phyloP scores from a whole-genome alignment of 2,888 invertebrate species.

The Balanococcus diminutus region DNA sequence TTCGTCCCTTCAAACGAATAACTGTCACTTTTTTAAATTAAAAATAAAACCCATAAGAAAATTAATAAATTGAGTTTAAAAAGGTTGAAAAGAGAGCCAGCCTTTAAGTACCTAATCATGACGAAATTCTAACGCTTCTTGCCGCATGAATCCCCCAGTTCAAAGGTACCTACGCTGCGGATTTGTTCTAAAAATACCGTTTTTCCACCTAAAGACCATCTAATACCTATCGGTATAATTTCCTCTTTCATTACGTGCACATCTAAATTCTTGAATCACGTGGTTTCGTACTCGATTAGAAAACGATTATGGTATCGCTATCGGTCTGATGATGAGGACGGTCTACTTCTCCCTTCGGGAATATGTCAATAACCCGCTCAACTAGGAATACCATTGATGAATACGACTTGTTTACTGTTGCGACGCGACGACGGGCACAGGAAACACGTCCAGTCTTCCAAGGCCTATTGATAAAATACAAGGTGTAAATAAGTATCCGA shows the following conservation, averaged over 20 bases:
- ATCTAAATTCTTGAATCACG: background rate
- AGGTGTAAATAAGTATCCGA: background rate
- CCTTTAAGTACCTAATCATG: too few species aligned
- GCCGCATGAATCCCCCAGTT: too few species aligned
- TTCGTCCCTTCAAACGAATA: too few species aligned
- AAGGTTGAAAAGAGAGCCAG: too few species aligned
- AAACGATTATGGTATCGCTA: background rate
- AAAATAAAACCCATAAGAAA: too few species aligned
- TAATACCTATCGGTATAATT: background rate
- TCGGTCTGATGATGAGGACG: background rate
- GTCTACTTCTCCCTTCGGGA: background rate
- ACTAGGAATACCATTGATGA: background rate
- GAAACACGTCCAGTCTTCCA: background rate
- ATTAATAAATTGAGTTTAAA: too few species aligned
- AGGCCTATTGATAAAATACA: background rate
- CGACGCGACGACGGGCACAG: background rate
- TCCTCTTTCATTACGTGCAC: background rate
- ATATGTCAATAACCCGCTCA: slow-evolving; percentile 20
- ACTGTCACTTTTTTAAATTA: too few species aligned
- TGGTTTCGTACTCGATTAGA: background rate
- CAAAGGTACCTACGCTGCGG: too few species aligned
- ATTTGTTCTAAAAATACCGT: background rate
- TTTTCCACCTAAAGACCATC: background rate
- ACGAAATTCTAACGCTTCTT: too few species aligned
- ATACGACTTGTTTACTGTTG: background rate